Base-by-base conservation (phyloP, 2,888 invertebrate species). In the Cyclophora albipunctata region DNA sequence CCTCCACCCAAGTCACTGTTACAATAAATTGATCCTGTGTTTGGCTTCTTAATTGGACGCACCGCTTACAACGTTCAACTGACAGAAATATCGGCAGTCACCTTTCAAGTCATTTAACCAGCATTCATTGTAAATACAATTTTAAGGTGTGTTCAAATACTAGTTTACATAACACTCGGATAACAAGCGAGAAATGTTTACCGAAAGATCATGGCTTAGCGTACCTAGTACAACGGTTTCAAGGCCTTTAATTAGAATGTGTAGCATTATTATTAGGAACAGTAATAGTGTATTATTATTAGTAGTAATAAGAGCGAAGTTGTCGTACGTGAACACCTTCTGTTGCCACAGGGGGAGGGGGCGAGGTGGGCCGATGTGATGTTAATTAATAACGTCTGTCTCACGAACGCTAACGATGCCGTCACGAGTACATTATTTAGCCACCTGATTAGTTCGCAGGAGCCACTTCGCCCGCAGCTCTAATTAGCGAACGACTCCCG, bases 361-460 rank as follows among this genome's bases (percentile, higher is more conserved):
- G 41, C 57, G 67, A 59, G 68, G 66, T 62, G 60, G 67, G 64
- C 67, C 72, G 71, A 78, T 78, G 80, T 79, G 82, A 84, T 81
- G 84, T 83, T 85, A 87, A 87, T 86, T 87, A 85, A 86, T 87
- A 84, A 84, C 83, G 85, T 84, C 81, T 86, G 83, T 84, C 84
- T 83, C 78, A 80, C 79, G 77, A 80, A 75, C 80, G 75, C 82
- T 84, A 84, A 85, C 84, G 83, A 84, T 75, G 78, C 78, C 83
- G 82, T 84, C 84, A 86, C 83, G 84, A 82, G 77, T 86, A 84
- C 78, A 85, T 86, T 86, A 87, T 85, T 86, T 85, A 83, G 80
- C 81, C 85, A 86, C 83, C 84, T 86, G 86, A 87, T 87, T 85
- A 86, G 86, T 83, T 81, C 79, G 72, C 78, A 76, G 74, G 73